Percentiles rank a stretch among this genome's conserved stretches.
phyloP scores from a whole-genome alignment of 2,888 invertebrate genomes.

The Drosophila mayaguana region DNA sequence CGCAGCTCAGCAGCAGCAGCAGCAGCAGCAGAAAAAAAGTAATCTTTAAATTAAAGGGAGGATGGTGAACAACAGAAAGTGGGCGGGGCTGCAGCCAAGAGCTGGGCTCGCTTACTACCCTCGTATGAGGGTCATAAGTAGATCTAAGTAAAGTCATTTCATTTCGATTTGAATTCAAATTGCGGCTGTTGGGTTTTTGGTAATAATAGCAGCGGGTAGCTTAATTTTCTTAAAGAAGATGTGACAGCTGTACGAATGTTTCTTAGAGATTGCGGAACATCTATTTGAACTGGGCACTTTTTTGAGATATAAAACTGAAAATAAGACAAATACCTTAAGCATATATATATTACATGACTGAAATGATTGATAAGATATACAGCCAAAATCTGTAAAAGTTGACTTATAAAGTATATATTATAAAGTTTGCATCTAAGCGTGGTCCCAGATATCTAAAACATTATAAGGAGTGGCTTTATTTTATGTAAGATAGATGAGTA shows the following conservation, averaged over 20 bases:
- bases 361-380: too few relatives aligned
- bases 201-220: background rate
- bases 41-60: conserved; percentile 76
- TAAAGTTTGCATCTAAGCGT: background rate
- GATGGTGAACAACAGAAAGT: conserved; percentile 13
- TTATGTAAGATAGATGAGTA: background rate
- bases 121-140: conserved; percentile 37
- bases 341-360: too few relatives aligned
- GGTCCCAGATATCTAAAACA: background rate
- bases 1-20: background rate
- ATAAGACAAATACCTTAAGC: too few relatives aligned
- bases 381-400: background rate
- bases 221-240: background rate
- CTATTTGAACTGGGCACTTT: too few relatives aligned
- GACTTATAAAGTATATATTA: background rate
- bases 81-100: conserved; percentile 1
- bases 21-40: conserved; percentile 50
- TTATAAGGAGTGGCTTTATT: too few relatives aligned
- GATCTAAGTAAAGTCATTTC: conserved; percentile 71
- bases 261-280: background rate
- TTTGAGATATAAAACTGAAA: too few relatives aligned
- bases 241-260: background rate
- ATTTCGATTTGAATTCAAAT: conserved; percentile 75
- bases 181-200: conserved; percentile 32
- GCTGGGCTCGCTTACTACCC: conserved; percentile 9